phyloP scores from a whole-genome alignment of 2,888 invertebrate species.

The Acanthosepion esculentum region DNA sequence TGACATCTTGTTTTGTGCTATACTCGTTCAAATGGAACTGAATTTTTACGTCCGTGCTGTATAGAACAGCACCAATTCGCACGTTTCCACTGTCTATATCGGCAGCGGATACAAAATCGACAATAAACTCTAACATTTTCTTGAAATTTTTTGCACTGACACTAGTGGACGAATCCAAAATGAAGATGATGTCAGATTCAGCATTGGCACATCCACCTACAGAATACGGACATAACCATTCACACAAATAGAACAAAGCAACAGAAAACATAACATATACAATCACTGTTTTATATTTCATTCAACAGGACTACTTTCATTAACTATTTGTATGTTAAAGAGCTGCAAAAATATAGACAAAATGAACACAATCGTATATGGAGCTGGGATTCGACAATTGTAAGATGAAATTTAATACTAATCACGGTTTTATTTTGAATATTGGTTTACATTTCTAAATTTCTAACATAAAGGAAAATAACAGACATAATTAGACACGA shows the following conservation, averaged over 20 bases:
- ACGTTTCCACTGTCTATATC: constrained; percentile 59
- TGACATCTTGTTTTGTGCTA: constrained; percentile 56
- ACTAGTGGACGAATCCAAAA: constrained; percentile 69
- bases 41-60: constrained; percentile 56
- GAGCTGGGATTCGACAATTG: too few relatives aligned
- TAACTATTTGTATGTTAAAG: too few relatives aligned
- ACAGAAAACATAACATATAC: not conserved
- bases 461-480: too few relatives aligned
- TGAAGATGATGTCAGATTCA: constrained; percentile 63
- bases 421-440: too few relatives aligned
- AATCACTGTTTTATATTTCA: not conserved
- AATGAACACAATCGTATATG: too few relatives aligned
- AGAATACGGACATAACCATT: not conserved
- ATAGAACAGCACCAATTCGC: constrained; percentile 60
- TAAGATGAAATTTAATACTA: too few relatives aligned
- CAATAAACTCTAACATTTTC: constrained; percentile 59
- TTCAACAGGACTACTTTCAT: too few relatives aligned
- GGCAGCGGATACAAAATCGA: constrained; percentile 58
- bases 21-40: constrained; percentile 57
- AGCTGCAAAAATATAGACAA: too few relatives aligned
- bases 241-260: not conserved
- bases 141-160: constrained; percentile 62
- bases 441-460: too few relatives aligned
- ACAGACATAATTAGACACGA: too few relatives aligned
- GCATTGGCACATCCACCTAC: constrained; percentile 49